A percentile compares a stretch with the other conserved stretches of the same genome.
Evolutionary conservation across 2,888 invertebrate species (phyloP).

Genomic region (Sinohyriopsis cumingii): DNA sequence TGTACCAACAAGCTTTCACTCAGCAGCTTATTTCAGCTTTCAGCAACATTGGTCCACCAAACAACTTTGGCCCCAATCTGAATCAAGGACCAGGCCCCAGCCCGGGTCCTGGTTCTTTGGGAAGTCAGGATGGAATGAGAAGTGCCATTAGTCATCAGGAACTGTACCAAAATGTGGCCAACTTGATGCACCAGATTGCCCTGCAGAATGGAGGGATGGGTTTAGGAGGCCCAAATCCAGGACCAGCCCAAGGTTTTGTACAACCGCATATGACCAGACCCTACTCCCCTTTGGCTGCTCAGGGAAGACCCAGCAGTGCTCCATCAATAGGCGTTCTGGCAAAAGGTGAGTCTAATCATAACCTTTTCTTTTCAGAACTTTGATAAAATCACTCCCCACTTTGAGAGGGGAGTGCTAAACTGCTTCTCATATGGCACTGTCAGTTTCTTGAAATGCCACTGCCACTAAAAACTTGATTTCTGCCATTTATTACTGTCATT

Average conservation of each 20-base stretch:
- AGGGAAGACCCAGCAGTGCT: slow-evolving; percentile 65
- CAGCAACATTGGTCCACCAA: slow-evolving; percentile 26
- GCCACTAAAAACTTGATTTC: neutral
- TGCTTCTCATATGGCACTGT: neutral
- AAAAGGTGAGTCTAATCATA: slow-evolving; percentile 49
- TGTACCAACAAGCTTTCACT: slow-evolving; percentile 47
- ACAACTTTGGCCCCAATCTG: slow-evolving; percentile 14
- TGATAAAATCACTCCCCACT: neutral
- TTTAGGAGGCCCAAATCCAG: slow-evolving; percentile 26
- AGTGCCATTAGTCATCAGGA: slow-evolving; percentile 38
- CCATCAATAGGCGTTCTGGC: slow-evolving; percentile 61
- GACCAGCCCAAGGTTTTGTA: slow-evolving; percentile 29
- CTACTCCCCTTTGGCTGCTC: slow-evolving; percentile 55
- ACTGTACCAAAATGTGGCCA: slow-evolving; percentile 45
- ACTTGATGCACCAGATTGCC: slow-evolving; percentile 46
- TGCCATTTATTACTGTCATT: neutral
- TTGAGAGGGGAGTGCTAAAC: neutral
- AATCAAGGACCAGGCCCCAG: slow-evolving; percentile 17
- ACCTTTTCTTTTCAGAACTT: neutral
- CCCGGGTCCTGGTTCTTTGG: slow-evolving; percentile 19
- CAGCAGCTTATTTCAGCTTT: slow-evolving; percentile 40
- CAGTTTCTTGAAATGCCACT: neutral
- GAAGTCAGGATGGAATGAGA: slow-evolving; percentile 32
- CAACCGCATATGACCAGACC: slow-evolving; percentile 42
- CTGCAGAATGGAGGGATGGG: slow-evolving; percentile 38